These are phyloP conservation scores for Theonella swinhoei DNA, from an alignment of 37 sponge, comb jelly and placozoan species.

Conservation along the genomic window DNA sequence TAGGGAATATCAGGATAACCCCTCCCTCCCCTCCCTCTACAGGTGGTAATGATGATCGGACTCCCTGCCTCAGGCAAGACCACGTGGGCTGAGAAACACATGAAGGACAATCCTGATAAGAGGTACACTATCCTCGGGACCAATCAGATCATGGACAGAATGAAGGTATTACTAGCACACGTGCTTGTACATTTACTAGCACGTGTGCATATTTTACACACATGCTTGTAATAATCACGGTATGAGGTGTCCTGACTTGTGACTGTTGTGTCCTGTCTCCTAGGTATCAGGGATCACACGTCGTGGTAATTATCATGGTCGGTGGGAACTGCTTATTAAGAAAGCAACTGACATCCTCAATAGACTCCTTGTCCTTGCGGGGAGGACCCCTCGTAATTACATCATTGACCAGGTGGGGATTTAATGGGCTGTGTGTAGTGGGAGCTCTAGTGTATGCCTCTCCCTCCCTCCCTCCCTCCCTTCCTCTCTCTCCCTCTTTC, in stretches of 20 bases:
- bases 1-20: background rate
- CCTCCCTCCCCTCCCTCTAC: background rate
- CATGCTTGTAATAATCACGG: too few species aligned
- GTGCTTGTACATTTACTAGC: background rate
- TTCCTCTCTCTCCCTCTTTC: background rate
- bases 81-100: constrained; percentile 89
- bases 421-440: background rate
- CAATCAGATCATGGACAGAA: constrained; percentile 87
- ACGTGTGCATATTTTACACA: background rate
- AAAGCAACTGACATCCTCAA: constrained; percentile 73
- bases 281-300: constrained; percentile 60
- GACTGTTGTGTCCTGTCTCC: background rate
- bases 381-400: constrained; percentile 71
- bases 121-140: constrained; percentile 81
- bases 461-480: background rate
- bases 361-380: constrained; percentile 73
- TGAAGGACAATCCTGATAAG: constrained; percentile 62
- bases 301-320: constrained; percentile 67
- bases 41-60: constrained; percentile 89
- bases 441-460: background rate
- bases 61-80: constrained; percentile 97
- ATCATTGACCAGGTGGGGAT: constrained; percentile 87
- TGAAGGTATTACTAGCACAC: constrained; percentile 53
- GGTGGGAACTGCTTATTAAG: constrained; percentile 73
- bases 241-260: too few species aligned